Conservation (phyloP, 2,888 invertebrate species). For the Napeogenes sylphis region DNA sequence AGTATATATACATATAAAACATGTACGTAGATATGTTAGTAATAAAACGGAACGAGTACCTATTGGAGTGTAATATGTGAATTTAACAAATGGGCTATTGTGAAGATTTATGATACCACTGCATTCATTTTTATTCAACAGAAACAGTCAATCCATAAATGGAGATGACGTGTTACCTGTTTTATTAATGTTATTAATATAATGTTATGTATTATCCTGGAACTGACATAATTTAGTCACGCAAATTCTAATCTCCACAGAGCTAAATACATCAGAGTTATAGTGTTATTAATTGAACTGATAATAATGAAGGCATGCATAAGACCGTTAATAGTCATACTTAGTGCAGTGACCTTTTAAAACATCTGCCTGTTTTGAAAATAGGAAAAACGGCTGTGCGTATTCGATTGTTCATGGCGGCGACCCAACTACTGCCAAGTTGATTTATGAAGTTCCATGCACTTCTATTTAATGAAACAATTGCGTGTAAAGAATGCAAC, state of each 20-base stretch:
- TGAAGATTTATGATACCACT: constrained; percentile 16
- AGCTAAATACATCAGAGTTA: constrained; percentile 34
- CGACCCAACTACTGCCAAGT: constrained; percentile 33
- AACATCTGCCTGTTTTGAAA: constrained; percentile 63
- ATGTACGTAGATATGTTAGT: constrained; percentile 7
- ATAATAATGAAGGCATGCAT: constrained; percentile 42
- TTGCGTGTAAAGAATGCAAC: constrained; percentile 24
- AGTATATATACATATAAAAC: constrained; percentile 6
- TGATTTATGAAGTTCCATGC: constrained; percentile 19
- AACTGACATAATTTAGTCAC: neutral
- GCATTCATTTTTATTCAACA: constrained; percentile 17
- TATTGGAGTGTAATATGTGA: constrained; percentile 8
- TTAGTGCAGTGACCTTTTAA: constrained; percentile 55
- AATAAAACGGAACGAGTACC: constrained; percentile 13
- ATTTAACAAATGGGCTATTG: constrained; percentile 19
- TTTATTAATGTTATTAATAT: constrained; percentile 12
- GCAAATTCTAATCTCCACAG: neutral
- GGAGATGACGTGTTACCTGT: constrained; percentile 13
- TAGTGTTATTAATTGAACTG: constrained; percentile 56
- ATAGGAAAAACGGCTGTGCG: constrained; percentile 45
- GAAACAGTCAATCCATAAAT: constrained; percentile 14
- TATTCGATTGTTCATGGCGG: constrained; percentile 44
- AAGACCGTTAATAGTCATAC: constrained; percentile 49
- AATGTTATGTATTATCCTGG: neutral
- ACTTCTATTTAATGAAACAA: constrained; percentile 24